Evolutionary conservation across 2,797 vertebrate genomes (phyloP), one percentile per base, ranked within the genome.

Genomic region (Bovichtus diacanthus): DNA sequence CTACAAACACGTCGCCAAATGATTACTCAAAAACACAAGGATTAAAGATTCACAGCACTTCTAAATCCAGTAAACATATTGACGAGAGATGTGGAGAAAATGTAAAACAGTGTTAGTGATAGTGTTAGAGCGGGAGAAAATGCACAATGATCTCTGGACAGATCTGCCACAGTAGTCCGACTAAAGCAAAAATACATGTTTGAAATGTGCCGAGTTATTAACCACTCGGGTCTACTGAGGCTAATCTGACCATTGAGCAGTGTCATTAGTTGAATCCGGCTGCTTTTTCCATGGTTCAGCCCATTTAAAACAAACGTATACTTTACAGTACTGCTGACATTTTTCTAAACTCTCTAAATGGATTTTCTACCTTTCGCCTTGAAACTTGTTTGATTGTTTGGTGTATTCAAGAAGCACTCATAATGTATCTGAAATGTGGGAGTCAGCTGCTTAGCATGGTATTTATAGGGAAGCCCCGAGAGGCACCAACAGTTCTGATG

Each of bases 1-100:
- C 94, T 94, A 91, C 36, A 88, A 88, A 89, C 66, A 88, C 41
- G 70, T 59, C 58, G 72, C 71, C 78, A 72, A 75, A 78, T 6
- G n/a, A 69, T 84, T 64, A 79, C 51, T 86, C 36, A 68, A 21
- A 55, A 70, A 75, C 47, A 78, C 34, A 53, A 41, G 2, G 8
- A 72, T 27, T 27, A 69, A 27, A 25, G n/a, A 75, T n/a, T 66
- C n/a, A 69, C 51, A 74, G 56, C 6, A 53, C 8, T 31, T 62
- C 16, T 21, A 38, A 43, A 75, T 4, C 36, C 5, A 41, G 34
- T 39, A 36, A 19, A 61, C 23, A 68, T 55, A 12, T 6, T 65
- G 7, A 77, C 29, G 47, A 55, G 50, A 70, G 19, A 54, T 0
- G 12, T 67, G 18, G 49, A 19, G 12, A 2, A 53, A 0, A 53